These are phyloP conservation scores for Acomys russatus DNA, from an alignment of 2,797 vertebrate species.

Conservation along the genomic window DNA sequence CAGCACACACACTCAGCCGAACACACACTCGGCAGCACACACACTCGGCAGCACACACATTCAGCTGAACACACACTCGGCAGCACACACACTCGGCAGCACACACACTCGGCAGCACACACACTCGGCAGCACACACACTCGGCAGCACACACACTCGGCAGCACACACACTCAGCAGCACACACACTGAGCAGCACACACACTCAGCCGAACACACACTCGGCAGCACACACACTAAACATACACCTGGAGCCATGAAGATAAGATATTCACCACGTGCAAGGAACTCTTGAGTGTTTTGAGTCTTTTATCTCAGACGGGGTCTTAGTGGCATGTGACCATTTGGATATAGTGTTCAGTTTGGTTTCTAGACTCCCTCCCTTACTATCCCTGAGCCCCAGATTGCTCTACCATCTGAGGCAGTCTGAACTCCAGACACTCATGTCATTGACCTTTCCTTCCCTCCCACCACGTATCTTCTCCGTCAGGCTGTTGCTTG, in stretches of 20 bases:
- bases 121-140: neutral
- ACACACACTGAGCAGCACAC: neutral
- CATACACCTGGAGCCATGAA: neutral
- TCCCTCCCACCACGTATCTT: conserved; percentile 47
- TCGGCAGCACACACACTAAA: neutral
- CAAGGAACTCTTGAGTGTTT: neutral
- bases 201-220: neutral
- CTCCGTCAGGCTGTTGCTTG: conserved; percentile 57
- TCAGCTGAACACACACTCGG: neutral
- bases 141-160: neutral
- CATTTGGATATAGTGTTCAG: neutral
- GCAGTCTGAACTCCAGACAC: conserved; percentile 66
- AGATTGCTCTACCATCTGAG: conserved; percentile 54
- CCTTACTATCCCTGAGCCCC: conserved; percentile 2
- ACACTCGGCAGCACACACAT: neutral
- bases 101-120: neutral
- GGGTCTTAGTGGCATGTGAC: conserved; percentile 8
- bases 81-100: neutral
- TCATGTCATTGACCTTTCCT: conserved; percentile 50
- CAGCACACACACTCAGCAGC: neutral
- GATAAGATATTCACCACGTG: neutral
- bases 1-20: neutral
- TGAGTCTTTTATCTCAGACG: conserved; percentile 9
- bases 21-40: neutral
- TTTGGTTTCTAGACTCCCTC: conserved; percentile 59